Evolutionary conservation across 1,140 invertebrate genomes (phyloP), one percentile per base, ranked within the genome.

Genomic region (Bombus pyrosoma): DNA sequence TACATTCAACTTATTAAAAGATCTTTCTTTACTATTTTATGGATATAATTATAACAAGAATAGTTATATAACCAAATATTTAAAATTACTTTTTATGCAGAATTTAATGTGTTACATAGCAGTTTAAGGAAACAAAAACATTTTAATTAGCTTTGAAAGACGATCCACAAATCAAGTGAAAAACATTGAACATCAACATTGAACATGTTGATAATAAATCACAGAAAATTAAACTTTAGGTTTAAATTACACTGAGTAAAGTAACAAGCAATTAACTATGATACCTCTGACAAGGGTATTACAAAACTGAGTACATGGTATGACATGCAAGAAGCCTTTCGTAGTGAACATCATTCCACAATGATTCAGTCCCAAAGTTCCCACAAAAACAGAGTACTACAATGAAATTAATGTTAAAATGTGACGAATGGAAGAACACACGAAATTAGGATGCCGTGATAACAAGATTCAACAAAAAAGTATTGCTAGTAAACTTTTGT

Each of bases 261-360:
- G 37, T 80, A 85, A 85, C 9, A 72, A 80, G 68, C 68, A 85
- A 64, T 53, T 53, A 80, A 53, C 13, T 71, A 47, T 80, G 73
- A 85, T 73, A 80, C 76, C 77, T 80, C 76, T 71, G 41, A 62
- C 4, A 37, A 53, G 53, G n/a, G 57, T 85, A 85, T 85, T 79
- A 66, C 18, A 80, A 85, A 80, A 72, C 18, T 85, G 77, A 80
- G 41, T 57, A 85, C 83, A 85, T 64, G 68, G 77, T 85, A 64
- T 18, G 77, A 85, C 77, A 80, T 73, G 77, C 77, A 85, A 80
- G 39, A 64, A 80, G 76, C 77, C 68, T 68, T 85, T 85, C 68
- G 77, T 57, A 73, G 68, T 80, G 83, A 73, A 25, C 68, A 80
- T 73, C 41, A 41, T 32, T 62, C 28, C 83, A 64, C 62, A 47